These are phyloP conservation scores for Apodemus agrarius DNA, from an alignment of 2,797 vertebrate genomes.

Conservation along the genomic window DNA sequence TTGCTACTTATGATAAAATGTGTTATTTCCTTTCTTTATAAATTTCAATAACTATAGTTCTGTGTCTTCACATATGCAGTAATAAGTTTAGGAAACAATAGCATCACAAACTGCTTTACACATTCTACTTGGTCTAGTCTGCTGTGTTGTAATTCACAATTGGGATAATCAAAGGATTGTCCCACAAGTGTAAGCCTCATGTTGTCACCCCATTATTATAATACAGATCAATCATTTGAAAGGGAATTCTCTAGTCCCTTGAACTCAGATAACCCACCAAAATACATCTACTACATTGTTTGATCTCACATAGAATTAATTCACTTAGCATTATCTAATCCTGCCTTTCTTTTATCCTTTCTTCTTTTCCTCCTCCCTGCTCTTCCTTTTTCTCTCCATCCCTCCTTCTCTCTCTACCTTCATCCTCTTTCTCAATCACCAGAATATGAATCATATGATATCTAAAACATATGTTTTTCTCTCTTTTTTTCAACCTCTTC, in stretches of 20 bases:
- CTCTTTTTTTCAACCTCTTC: neutral
- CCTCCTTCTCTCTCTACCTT: too few species aligned
- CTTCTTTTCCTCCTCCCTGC: fast-evolving
- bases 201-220: neutral
- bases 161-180: neutral
- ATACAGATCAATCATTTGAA: neutral
- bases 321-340: neutral
- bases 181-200: neutral
- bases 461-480: neutral
- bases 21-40: neutral
- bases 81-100: neutral
- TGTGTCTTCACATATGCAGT: neutral
- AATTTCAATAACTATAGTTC: neutral
- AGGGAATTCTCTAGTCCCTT: neutral
- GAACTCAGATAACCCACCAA: neutral
- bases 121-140: neutral
- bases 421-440: neutral
- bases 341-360: neutral
- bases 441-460: neutral
- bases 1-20: conserved; percentile 5
- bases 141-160: neutral
- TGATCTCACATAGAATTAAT: neutral
- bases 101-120: neutral
- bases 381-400: neutral
- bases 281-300: neutral